Base-by-base conservation (phyloP, 2,113 vertebrate species). In the Protomyctophum bolini region DNA sequence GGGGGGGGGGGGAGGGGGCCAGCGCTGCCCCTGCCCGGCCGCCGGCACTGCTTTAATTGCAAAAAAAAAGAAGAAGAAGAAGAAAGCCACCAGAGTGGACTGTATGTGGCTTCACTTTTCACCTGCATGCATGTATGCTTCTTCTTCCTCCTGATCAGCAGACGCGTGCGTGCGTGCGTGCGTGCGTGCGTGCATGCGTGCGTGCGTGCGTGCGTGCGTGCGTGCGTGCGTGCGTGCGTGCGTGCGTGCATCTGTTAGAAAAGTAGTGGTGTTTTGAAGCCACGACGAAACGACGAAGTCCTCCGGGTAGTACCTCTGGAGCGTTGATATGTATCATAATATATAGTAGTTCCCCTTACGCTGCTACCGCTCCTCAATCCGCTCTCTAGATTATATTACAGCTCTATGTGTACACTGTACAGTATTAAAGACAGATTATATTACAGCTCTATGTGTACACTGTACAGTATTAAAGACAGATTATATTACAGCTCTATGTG, bases 41-140 rank as follows among this genome's bases (percentile, higher is more conserved):
- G 78, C 84, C 62, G 85, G 88, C 82, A 72, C 69, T 73, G 82
- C 86, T 91, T 91, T 91, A 91, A 91, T 91, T 91, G 90, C 89
- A 86, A 86, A 15, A 2, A 41, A 41, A 41, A 41, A 41, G 2
- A 41, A 41, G 4, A 6, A 41, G 33, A 41, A 41, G 5, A 41
- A 58, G 57, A 90, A 89, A 87, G 79, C 86, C 85, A 89, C 83
- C 83, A 80, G 86, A 88, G 86, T 80, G 77, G 77, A 83, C 71
- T 83, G 81, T 58, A 21, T 7, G 10, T n/a, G 7, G 48, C 9
- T 7, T n/a, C 33, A 41, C 33, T 41, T 41, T 41, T 41, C 33
- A 41, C 33, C 33, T 41, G 33, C 33, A 57, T 6, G 55, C n/a
- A 21, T 1, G 55, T 1, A 21, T 1, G 11, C 12, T 14, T 72